Percentiles rank a stretch among this genome's conserved stretches.
Evolutionary conservation across 2,888 invertebrate genomes (phyloP).

Genomic region (Holacanthella duospinosa): DNA sequence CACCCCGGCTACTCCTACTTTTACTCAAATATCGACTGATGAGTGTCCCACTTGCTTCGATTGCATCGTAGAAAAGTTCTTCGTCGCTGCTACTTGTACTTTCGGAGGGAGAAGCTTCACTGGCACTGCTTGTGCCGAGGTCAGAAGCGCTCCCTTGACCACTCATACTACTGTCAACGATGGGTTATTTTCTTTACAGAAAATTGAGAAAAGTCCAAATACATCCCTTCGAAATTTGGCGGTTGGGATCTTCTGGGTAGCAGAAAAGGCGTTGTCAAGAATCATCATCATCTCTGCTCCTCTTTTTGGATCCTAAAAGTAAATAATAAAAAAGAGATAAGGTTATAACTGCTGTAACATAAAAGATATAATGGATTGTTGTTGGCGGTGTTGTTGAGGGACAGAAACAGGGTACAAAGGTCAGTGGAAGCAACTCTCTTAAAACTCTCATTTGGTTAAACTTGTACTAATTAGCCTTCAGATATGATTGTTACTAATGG

Average conservation of each 20-base stretch:
- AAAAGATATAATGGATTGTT: too few relatives aligned
- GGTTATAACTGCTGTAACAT: too few relatives aligned
- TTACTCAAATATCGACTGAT: background rate
- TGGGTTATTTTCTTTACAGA: too few relatives aligned
- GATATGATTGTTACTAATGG: too few relatives aligned
- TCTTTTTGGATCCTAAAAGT: too few relatives aligned
- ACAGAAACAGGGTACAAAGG: background rate
- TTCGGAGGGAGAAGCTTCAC: background rate
- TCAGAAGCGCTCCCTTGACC: too few relatives aligned
- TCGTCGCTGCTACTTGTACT: background rate
- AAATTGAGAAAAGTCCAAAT: too few relatives aligned
- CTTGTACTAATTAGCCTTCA: too few relatives aligned
- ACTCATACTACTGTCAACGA: too few relatives aligned
- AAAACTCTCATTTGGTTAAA: too few relatives aligned
- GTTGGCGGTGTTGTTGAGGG: too few relatives aligned
- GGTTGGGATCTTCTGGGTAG: background rate
- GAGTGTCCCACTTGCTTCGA: constrained; percentile 5
- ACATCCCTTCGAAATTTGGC: background rate
- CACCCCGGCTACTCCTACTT: background rate
- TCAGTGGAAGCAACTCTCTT: background rate
- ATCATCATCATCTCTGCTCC: background rate
- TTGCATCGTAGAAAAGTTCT: constrained; percentile 3
- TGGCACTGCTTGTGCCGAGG: background rate
- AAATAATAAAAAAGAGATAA: too few relatives aligned
- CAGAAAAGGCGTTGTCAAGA: background rate